Percentiles rank a stretch among this genome's conserved stretches.
phyloP scores from a whole-genome alignment of 2,888 invertebrate species.

The Callyntrura guangdongensis region DNA sequence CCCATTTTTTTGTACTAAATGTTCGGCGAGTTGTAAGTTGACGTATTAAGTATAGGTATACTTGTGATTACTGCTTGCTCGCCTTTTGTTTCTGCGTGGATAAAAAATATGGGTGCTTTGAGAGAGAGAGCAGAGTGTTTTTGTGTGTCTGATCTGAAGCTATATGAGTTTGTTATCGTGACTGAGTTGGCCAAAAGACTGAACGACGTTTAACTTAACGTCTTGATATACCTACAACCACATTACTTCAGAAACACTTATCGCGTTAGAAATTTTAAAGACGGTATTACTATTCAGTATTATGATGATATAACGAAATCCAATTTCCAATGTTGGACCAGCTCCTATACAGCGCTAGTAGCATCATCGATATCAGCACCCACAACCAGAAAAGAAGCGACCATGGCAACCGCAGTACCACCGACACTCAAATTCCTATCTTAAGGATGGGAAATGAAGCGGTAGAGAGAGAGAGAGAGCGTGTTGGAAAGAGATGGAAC shows the following conservation, averaged over 20 bases:
- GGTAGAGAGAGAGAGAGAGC: background rate
- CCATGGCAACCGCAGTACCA: background rate
- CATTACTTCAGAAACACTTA: background rate
- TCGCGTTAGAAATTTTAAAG: background rate
- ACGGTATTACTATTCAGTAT: background rate
- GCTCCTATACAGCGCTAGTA: background rate
- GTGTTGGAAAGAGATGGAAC: too few relatives aligned
- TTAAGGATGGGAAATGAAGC: background rate
- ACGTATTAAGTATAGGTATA: background rate
- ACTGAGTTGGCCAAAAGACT: background rate
- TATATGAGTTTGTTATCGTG: background rate
- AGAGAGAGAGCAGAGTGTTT: too few relatives aligned
- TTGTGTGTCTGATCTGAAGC: too few relatives aligned
- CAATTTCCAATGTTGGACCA: too few relatives aligned
- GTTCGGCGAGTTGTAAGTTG: too few relatives aligned
- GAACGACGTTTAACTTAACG: background rate
- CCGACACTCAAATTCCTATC: background rate
- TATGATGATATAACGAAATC: background rate
- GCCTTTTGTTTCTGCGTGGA: background rate
- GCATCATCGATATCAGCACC: background rate
- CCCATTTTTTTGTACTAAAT: background rate
- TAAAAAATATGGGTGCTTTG: background rate
- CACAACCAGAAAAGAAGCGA: background rate
- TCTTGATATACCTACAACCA: background rate
- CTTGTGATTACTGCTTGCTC: background rate